phyloP scores from a whole-genome alignment of 1,140 invertebrate species.

The Forficula auricularia region DNA sequence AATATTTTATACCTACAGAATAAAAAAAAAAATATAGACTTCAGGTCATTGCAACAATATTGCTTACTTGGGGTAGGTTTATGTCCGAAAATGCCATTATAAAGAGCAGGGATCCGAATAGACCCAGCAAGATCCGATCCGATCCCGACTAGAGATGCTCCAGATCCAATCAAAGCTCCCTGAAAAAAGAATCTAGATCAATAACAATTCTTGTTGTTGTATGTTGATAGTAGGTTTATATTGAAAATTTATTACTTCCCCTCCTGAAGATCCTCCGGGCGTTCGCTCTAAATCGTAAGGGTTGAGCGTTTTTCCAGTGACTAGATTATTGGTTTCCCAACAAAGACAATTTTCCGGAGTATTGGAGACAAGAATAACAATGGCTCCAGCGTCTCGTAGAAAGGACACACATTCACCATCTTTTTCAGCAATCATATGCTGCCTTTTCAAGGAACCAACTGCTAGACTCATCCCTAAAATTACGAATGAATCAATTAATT shows the following conservation, averaged over 20 bases:
- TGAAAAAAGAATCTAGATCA: slow-evolving; percentile 18
- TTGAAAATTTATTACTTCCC: slow-evolving; percentile 35
- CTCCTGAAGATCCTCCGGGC: slow-evolving; percentile 58
- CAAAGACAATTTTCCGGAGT: slow-evolving; percentile 60
- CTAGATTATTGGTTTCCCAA: slow-evolving; percentile 46
- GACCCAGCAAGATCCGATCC: slow-evolving; percentile 62
- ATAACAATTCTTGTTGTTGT: neutral
- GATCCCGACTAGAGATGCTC: slow-evolving; percentile 58
- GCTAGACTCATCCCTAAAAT: slow-evolving; percentile 41
- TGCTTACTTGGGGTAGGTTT: slow-evolving; percentile 47
- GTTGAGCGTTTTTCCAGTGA: slow-evolving; percentile 58
- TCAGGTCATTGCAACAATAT: too few species aligned
- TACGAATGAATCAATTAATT: too few species aligned
- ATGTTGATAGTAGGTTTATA: too few species aligned
- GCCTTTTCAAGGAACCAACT: slow-evolving; percentile 39
- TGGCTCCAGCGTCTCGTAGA: slow-evolving; percentile 50
- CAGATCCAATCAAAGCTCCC: slow-evolving; percentile 48
- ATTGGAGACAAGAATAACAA: slow-evolving; percentile 60
- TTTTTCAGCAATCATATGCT: slow-evolving; percentile 31
- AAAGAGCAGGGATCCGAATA: slow-evolving; percentile 65
- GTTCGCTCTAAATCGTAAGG: slow-evolving; percentile 50
- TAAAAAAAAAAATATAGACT: too few species aligned
- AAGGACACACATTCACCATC: slow-evolving; percentile 42
- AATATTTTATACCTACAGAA: too few species aligned
- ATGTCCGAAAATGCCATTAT: slow-evolving; percentile 75